Percentiles rank a stretch among this genome's conserved stretches.
phyloP scores from a whole-genome alignment of 2,113 vertebrate species.

The Neofelis nebulosa region DNA sequence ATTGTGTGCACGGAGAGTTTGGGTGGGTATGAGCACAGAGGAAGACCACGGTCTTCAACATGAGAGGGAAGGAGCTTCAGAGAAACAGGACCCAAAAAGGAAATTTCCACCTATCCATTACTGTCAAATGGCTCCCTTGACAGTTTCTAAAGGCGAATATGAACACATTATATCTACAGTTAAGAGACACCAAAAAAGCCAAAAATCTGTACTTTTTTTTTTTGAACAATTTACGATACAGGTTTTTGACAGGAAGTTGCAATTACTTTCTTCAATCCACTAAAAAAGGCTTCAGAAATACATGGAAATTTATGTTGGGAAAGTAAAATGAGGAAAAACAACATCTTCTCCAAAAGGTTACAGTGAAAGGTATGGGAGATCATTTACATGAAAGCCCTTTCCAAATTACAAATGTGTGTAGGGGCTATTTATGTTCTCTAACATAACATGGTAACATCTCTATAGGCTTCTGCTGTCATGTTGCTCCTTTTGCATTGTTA shows the following conservation, averaged over 20 bases:
- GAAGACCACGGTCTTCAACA: background rate
- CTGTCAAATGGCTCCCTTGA: background rate
- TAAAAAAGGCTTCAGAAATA: background rate
- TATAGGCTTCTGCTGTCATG: background rate
- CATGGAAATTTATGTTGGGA: background rate
- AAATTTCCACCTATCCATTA: background rate
- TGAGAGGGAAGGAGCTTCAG: background rate
- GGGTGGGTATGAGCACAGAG: background rate
- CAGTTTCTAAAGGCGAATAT: background rate
- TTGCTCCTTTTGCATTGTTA: background rate
- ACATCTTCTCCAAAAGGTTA: background rate
- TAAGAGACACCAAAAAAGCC: background rate
- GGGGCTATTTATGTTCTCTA: background rate
- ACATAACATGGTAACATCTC: background rate
- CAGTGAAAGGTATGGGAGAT: background rate
- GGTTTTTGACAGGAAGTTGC: background rate
- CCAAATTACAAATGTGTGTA: background rate
- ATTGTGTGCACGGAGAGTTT: background rate
- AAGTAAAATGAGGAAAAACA: constrained; percentile 1
- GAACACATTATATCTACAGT: background rate
- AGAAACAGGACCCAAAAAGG: background rate
- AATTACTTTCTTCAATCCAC: background rate
- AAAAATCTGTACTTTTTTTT: background rate
- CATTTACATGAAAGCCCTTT: background rate
- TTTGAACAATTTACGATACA: background rate